A percentile compares a stretch with the other conserved stretches of the same genome.
phyloP scores from a whole-genome alignment of 1,140 invertebrate genomes.

The Bombyx mandarina region DNA sequence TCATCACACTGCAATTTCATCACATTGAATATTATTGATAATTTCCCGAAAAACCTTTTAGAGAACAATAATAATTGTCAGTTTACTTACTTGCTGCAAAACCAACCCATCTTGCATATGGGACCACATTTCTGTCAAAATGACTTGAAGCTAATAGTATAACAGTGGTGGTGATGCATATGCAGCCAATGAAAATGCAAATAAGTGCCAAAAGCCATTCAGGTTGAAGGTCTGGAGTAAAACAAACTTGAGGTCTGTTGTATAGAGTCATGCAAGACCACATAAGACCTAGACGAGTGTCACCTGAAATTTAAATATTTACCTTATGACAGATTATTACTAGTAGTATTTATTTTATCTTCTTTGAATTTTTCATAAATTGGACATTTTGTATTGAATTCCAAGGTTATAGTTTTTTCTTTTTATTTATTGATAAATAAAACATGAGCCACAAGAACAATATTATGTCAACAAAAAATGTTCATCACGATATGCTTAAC shows the following conservation, averaged over 20 bases:
- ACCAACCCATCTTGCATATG: slow-evolving; percentile 95
- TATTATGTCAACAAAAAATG: no score
- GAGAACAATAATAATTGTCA: no score
- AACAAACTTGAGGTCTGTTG: slow-evolving; percentile 90
- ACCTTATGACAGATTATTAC: no score
- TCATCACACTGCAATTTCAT: no score
- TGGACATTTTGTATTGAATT: neutral
- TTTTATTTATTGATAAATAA: no score
- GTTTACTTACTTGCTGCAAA: slow-evolving; percentile 89
- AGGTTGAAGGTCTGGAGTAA: slow-evolving; percentile 85
- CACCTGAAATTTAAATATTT: slow-evolving; percentile 71
- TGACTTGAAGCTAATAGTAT: slow-evolving; percentile 89
- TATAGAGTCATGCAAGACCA: slow-evolving; percentile 95
- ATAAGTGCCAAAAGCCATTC: slow-evolving; percentile 93
- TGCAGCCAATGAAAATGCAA: slow-evolving; percentile 93
- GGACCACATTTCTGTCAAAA: slow-evolving; percentile 91
- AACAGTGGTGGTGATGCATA: slow-evolving; percentile 93
- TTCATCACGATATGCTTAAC: neutral
- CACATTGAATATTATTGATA: neutral
- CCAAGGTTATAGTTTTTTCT: neutral
- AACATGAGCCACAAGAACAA: no score
- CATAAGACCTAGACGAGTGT: slow-evolving; percentile 91
- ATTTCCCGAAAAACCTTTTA: neutral
- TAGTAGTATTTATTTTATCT: no score
- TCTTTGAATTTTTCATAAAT: no score